These are phyloP conservation scores for Drosophila mulleri DNA, from an alignment of 2,888 invertebrate genomes.

Conservation along the genomic window DNA sequence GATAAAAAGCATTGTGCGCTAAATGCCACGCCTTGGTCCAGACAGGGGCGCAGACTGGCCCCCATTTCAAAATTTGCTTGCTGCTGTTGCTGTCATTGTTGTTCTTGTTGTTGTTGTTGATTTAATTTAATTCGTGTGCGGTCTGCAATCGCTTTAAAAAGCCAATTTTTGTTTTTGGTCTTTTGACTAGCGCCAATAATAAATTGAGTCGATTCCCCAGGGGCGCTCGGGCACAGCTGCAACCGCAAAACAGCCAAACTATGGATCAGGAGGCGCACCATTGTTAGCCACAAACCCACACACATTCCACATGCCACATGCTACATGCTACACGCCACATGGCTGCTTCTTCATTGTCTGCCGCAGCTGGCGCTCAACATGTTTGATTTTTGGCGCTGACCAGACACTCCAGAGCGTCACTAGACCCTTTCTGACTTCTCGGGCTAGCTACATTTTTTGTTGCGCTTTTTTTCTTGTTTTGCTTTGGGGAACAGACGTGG, in stretches of 20 bases:
- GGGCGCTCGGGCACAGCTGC: slow-evolving; percentile 61
- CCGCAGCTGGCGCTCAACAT: slow-evolving; percentile 65
- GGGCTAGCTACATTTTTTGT: slow-evolving; percentile 43
- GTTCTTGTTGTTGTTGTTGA: slow-evolving; percentile 44
- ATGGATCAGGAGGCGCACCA: slow-evolving; percentile 60
- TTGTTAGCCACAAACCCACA: slow-evolving; percentile 70
- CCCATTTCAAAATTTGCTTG: slow-evolving; percentile 36
- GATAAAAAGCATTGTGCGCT: slow-evolving; percentile 33
- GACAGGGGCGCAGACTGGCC: slow-evolving; percentile 26
- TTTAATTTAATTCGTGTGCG: slow-evolving; percentile 68
- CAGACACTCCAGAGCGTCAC: slow-evolving; percentile 40
- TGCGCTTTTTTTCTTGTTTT: slow-evolving; percentile 37
- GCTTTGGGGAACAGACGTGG: background rate
- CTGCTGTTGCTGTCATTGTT: slow-evolving; percentile 29
- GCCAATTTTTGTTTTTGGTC: slow-evolving; percentile 57
- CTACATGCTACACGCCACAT: slow-evolving; percentile 33
- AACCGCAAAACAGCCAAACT: slow-evolving; percentile 72
- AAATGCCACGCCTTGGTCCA: slow-evolving; percentile 48
- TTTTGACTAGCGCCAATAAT: slow-evolving; percentile 68
- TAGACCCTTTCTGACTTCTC: slow-evolving; percentile 57
- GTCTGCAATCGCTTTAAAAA: slow-evolving; percentile 69
- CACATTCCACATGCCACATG: slow-evolving; percentile 23
- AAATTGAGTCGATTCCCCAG: slow-evolving; percentile 77
- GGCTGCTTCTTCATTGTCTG: slow-evolving; percentile 62
- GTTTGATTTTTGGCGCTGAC: slow-evolving; percentile 66